These are phyloP conservation scores for Leptinotarsa defecta DNA, from an alignment of 1,140 invertebrate genomes.

Conservation along the genomic window DNA sequence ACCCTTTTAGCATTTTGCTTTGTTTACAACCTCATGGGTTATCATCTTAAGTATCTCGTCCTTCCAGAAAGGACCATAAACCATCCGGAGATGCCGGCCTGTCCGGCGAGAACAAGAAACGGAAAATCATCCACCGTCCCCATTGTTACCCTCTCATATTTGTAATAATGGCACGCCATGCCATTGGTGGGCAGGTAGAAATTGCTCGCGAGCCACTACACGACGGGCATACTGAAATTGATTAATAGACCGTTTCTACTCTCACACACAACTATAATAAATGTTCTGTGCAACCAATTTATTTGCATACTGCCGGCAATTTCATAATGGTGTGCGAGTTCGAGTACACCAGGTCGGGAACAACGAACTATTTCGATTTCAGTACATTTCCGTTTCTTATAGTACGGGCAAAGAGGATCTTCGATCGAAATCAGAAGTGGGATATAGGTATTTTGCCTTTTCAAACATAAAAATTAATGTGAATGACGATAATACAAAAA, in stretches of 20 bases:
- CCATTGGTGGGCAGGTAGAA: neutral
- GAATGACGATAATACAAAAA: too few relatives aligned
- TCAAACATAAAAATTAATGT: too few relatives aligned
- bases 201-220: neutral
- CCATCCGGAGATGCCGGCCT: too few relatives aligned
- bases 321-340: conserved; percentile 4
- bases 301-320: conserved; percentile 1
- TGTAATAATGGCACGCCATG: neutral
- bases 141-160: neutral
- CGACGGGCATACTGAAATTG: neutral
- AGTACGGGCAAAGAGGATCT: neutral
- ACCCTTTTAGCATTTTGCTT: too few relatives aligned
- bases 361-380: neutral
- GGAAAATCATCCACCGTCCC: neutral
- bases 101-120: neutral
- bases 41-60: too few relatives aligned
- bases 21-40: too few relatives aligned
- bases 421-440: too few relatives aligned
- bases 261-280: conserved; percentile 4
- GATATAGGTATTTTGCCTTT: too few relatives aligned
- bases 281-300: conserved; percentile 8
- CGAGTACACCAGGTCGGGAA: neutral
- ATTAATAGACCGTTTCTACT: neutral
- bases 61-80: too few relatives aligned
- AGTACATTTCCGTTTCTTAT: neutral